A percentile compares a stretch with the other conserved stretches of the same genome.
Evolutionary conservation across 2,888 invertebrate species (phyloP).

Genomic region (Andrena minutula): DNA sequence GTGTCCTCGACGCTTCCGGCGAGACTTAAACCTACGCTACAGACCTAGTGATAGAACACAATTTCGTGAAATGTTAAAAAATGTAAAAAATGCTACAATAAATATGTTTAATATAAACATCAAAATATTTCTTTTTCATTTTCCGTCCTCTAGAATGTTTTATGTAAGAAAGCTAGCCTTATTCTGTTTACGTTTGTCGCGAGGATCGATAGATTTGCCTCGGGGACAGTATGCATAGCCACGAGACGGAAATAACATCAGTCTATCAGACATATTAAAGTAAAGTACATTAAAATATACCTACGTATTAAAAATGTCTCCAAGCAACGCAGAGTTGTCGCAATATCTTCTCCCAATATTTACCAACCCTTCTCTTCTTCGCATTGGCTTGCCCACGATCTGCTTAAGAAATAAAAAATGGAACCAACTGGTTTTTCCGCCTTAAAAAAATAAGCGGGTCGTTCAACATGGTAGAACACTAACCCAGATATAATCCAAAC

Average conservation of each 20-base stretch:
- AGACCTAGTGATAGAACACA: not conserved
- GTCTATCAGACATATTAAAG: not conserved
- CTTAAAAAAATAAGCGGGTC: not conserved
- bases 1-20: not conserved
- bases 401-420: not conserved
- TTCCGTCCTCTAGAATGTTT: not conserved
- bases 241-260: conserved; percentile 19
- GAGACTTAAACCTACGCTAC: not conserved
- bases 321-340: not conserved
- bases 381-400: no score
- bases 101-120: not conserved
- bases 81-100: not conserved
- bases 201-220: conserved; percentile 45
- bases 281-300: conserved; percentile 27
- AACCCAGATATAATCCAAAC: not conserved
- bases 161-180: conserved; percentile 20
- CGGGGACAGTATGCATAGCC: conserved; percentile 34
- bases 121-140: not conserved
- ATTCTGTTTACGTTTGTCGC: conserved; percentile 4
- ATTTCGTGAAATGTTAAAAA: not conserved
- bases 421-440: not conserved
- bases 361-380: not conserved
- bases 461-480: not conserved
- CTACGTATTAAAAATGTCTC: conserved; percentile 1
- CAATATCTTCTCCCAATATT: conserved; percentile 3